Evolutionary conservation across 2,797 vertebrate species (phyloP), one percentile per base, ranked within the genome.

Genomic region (Orientallactaga sibirica): DNA sequence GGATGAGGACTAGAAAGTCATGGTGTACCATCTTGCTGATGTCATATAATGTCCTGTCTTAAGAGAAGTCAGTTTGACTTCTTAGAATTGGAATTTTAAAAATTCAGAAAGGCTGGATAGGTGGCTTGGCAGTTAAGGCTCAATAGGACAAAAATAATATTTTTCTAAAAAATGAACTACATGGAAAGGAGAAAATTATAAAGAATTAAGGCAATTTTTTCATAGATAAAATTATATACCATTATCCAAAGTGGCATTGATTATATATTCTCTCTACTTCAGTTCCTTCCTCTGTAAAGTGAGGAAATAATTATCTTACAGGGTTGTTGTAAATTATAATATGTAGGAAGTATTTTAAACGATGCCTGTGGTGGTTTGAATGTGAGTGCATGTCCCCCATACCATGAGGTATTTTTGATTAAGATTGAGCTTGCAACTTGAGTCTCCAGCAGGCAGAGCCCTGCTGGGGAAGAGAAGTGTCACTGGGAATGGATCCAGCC

Each of bases 41-140:
- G 7, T 20, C 12, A 73, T 43, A 12, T 52, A 7, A 52, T 52
- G 11, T 52, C 52, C 52, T 52, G 52, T 66, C 33, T 79, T 18
- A 79, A 55, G 37, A 61, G 55, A 94, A 84, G 52, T 67, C 67
- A 74, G 87, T 52, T 24, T 87, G 87, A 84, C 33, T 33, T 61
- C 73, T 73, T 66, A 84, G 37, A 80, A 86, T 74, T 24, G 62
- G 7, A 68, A 83, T 78, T 29, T 66, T 33, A 66, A 88, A 78
- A 22, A 66, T 68, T 37, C 89, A n/a, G 10, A 61, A 86, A 86
- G 52, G 52, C 52, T 52, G 52, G 11, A 52, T 7, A 52, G 52
- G 11, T 52, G 52, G 52, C 52, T 52, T 52, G 11, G 52, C 11
- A 12, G 52, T 52, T 52, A 52, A 52, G 52, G 11, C 11, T 64